Conservation (phyloP, 2,888 invertebrate genomes). For the Thecocarcelia acutangulata region DNA sequence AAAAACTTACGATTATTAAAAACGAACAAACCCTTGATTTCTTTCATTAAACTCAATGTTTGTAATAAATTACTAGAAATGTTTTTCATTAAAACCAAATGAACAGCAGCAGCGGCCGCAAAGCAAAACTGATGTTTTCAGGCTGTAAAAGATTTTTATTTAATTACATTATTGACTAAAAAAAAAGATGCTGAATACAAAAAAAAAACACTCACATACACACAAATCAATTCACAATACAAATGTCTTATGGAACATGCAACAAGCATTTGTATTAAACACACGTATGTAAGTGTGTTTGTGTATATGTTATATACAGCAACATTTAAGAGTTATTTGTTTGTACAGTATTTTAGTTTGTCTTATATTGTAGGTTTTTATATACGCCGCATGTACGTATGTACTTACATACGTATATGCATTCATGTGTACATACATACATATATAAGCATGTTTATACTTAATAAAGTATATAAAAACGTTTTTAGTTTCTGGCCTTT, state of each 20-base stretch:
- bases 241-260: not conserved
- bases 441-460: not conserved
- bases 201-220: not conserved
- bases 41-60: conserved; percentile 46
- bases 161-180: conserved; percentile 54
- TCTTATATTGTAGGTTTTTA: conserved; percentile 7
- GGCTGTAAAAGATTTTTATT: conserved; percentile 40
- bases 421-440: not conserved
- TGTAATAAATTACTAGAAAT: conserved; percentile 62
- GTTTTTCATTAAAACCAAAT: conserved; percentile 49
- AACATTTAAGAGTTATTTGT: conserved; percentile 15
- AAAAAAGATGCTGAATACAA: conserved; percentile 19
- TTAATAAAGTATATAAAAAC: not conserved
- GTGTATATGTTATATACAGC: not conserved
- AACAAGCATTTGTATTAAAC: not conserved
- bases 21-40: conserved; percentile 40
- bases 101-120: not conserved
- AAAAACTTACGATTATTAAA: conserved; percentile 57
- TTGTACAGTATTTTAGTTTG: conserved; percentile 41
- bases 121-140: not conserved
- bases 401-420: conserved; percentile 1
- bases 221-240: not conserved
- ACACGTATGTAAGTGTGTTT: not conserved
- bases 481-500: conserved; percentile 29
- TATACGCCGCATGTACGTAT: not conserved